A percentile compares a stretch with the other conserved stretches of the same genome.
Evolutionary conservation across 1,140 invertebrate genomes (phyloP).

Genomic region (Lethocerus indicus): DNA sequence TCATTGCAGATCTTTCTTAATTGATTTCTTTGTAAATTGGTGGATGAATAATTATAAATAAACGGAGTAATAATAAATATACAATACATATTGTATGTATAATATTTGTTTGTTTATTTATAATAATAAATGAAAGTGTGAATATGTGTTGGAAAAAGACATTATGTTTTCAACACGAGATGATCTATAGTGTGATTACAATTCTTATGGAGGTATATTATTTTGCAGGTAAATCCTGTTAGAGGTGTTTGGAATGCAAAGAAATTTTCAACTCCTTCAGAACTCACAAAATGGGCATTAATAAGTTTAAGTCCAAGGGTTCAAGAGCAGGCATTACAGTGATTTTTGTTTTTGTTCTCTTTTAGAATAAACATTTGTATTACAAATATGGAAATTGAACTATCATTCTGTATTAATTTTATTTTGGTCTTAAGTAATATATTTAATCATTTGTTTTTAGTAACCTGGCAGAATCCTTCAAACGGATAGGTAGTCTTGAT

Average conservation of each 20-base stretch:
- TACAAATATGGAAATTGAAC: too few species aligned
- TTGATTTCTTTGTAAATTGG: not conserved
- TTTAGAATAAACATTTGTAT: too few species aligned
- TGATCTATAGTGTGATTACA: too few species aligned
- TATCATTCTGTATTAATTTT: not conserved
- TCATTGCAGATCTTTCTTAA: slow-evolving; percentile 4
- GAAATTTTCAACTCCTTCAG: slow-evolving; percentile 21
- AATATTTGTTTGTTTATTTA: too few species aligned
- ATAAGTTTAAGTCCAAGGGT: slow-evolving; percentile 20
- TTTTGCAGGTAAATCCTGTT: slow-evolving; percentile 15
- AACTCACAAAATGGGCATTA: slow-evolving; percentile 26
- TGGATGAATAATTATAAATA: too few species aligned
- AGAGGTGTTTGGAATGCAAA: slow-evolving; percentile 29
- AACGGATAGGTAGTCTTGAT: too few species aligned
- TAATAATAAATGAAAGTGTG: too few species aligned
- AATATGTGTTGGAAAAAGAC: too few species aligned
- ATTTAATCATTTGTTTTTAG: not conserved
- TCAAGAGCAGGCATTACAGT: not conserved
- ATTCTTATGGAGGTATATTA: too few species aligned
- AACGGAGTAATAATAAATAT: too few species aligned
- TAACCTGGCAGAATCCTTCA: not conserved
- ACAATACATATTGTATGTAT: too few species aligned
- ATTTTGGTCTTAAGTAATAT: not conserved
- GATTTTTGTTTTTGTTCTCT: not conserved
- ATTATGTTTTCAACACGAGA: too few species aligned